A percentile compares a stretch with the other conserved stretches of the same genome.
phyloP scores from a whole-genome alignment of 1,140 invertebrate species.

The Asbolus verrucosus region DNA sequence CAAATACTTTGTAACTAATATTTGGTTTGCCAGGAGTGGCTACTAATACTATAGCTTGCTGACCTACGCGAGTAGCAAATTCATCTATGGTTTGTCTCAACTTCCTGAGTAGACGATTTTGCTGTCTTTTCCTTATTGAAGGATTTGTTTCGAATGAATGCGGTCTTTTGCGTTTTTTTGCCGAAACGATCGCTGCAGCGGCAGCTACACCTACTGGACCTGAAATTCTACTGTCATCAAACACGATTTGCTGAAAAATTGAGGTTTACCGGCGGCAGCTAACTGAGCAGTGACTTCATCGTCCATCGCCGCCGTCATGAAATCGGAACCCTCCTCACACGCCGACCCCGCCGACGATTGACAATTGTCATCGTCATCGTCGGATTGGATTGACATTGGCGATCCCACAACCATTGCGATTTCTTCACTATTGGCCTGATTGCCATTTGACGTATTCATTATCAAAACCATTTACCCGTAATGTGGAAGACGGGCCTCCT shows the following conservation, averaged over 20 bases:
- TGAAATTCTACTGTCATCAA: too few species aligned
- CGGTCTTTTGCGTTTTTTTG: conserved; percentile 94
- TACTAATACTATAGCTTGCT: conserved; percentile 95
- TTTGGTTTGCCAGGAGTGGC: conserved; percentile 97
- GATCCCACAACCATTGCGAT: conserved; percentile 65
- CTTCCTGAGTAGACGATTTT: conserved; percentile 92
- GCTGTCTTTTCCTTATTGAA: conserved; percentile 94
- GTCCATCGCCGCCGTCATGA: conserved; percentile 84
- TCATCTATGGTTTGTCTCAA: conserved; percentile 96
- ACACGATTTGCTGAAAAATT: too few species aligned
- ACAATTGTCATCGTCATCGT: conserved; percentile 83
- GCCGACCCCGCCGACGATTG: conserved; percentile 78
- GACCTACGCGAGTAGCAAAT: conserved; percentile 96
- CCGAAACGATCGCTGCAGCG: conserved; percentile 95
- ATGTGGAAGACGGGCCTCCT: conserved; percentile 58
- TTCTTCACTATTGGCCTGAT: conserved; percentile 68
- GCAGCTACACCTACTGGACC: conserved; percentile 96
- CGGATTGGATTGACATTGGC: conserved; percentile 73
- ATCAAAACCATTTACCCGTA: conserved; percentile 63
- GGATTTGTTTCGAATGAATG: conserved; percentile 99
- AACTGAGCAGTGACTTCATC: conserved; percentile 96
- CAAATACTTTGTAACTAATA: conserved; percentile 96
- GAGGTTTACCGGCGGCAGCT: conserved; percentile 86
- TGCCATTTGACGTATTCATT: conserved; percentile 73
- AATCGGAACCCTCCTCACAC: conserved; percentile 80